phyloP scores from a whole-genome alignment of 1,140 invertebrate species.

The Druon quercuslanigerum region DNA sequence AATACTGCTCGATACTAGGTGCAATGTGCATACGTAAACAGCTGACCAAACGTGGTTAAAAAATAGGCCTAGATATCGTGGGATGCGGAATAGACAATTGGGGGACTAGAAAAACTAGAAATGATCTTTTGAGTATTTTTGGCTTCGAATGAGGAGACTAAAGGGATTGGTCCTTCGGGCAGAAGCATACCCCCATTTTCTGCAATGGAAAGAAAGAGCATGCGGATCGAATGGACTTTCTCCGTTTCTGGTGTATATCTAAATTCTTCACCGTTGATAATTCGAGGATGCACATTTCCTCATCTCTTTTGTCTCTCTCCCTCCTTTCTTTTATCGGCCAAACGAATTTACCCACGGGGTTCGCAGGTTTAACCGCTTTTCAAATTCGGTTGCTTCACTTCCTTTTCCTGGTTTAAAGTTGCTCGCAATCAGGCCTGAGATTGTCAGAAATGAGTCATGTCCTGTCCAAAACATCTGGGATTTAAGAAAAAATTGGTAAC shows the following conservation, averaged over 20 bases:
- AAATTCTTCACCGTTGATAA: conserved; percentile 52
- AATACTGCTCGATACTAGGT: conserved; percentile 60
- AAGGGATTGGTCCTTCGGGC: conserved; percentile 39
- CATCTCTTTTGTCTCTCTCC: conserved; percentile 40
- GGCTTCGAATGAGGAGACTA: conserved; percentile 32
- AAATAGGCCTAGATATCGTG: conserved; percentile 67
- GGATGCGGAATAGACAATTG: conserved; percentile 56
- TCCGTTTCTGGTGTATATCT: conserved; percentile 36
- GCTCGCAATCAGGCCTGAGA: too few relatives aligned
- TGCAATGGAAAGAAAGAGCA: conserved; percentile 39
- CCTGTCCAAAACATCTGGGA: too few relatives aligned
- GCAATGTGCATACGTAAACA: conserved; percentile 45
- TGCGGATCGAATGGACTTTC: conserved; percentile 49
- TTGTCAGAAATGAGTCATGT: too few relatives aligned
- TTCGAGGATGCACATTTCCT: conserved; percentile 48
- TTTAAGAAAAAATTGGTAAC: too few relatives aligned
- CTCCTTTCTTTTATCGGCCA: conserved; percentile 39
- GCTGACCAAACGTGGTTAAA: conserved; percentile 63
- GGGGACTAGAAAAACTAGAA: not conserved
- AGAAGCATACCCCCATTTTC: conserved; percentile 27
- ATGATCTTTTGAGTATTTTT: conserved; percentile 43
- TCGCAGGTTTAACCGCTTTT: conserved; percentile 35
- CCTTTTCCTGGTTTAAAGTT: not conserved
- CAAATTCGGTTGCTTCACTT: not conserved
- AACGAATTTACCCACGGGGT: conserved; percentile 37